Conservation (phyloP, 2,113 vertebrate genomes). For the Hipposideros armiger region DNA sequence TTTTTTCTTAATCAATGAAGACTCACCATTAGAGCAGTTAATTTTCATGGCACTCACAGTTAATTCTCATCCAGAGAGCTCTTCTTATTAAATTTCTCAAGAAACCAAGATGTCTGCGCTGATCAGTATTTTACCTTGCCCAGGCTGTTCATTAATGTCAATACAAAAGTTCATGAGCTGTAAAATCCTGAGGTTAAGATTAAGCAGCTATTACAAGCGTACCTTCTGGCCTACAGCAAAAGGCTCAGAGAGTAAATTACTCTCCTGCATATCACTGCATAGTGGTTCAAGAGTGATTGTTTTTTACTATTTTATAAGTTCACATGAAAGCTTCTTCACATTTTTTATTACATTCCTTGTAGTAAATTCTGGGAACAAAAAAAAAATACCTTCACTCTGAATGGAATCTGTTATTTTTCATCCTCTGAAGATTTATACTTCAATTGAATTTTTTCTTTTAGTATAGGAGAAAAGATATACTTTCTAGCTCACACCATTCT, state of each 20-base stretch:
- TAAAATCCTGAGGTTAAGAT: conserved; percentile 71
- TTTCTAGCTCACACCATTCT: conserved; percentile 28
- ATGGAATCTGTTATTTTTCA: conserved; percentile 70
- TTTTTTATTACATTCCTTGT: conserved; percentile 68
- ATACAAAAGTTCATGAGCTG: background rate
- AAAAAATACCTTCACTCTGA: conserved; percentile 11
- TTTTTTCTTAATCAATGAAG: background rate
- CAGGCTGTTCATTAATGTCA: background rate
- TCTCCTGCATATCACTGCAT: background rate
- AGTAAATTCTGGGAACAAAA: background rate
- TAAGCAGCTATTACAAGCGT: conserved; percentile 60
- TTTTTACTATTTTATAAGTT: conserved; percentile 57
- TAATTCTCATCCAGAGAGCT: conserved; percentile 26
- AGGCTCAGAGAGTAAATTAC: conserved; percentile 59
- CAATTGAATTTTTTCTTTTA: conserved; percentile 67
- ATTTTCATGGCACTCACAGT: background rate
- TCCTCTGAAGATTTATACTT: conserved; percentile 66
- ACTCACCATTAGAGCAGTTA: background rate
- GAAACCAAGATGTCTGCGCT: conserved; percentile 40
- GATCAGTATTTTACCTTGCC: conserved; percentile 46
- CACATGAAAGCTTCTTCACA: conserved; percentile 47
- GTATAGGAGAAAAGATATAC: conserved; percentile 6
- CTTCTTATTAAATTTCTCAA: conserved; percentile 69
- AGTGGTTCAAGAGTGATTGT: conserved; percentile 30
- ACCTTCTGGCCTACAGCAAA: conserved; percentile 59